Conservation (phyloP, 2,113 vertebrate species). For the Podocnemis expansa region DNA sequence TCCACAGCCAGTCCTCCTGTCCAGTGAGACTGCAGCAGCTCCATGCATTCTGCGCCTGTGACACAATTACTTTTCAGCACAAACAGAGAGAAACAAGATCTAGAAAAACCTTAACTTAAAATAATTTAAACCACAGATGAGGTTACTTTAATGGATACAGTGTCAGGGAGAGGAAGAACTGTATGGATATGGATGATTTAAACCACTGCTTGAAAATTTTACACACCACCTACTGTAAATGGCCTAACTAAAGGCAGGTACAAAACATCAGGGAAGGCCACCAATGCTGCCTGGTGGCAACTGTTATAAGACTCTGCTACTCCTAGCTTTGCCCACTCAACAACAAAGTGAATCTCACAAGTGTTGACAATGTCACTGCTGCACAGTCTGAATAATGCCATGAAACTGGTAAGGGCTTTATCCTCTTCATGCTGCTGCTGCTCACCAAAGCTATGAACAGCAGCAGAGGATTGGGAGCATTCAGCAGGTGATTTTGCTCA, state of each 20-base stretch:
- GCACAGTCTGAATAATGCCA: neutral
- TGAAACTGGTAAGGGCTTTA: neutral
- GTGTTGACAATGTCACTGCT: neutral
- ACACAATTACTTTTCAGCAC: neutral
- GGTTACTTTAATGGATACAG: neutral
- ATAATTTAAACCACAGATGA: neutral
- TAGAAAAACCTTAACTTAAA: neutral
- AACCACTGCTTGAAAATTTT: neutral
- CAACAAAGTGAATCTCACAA: neutral
- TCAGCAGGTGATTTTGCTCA: no score
- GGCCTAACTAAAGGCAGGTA: neutral
- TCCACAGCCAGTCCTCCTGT: neutral
- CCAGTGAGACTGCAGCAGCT: fast-evolving
- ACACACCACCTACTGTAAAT: neutral
- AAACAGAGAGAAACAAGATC: neutral
- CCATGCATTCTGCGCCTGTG: neutral
- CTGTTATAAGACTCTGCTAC: neutral
- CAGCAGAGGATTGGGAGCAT: no score
- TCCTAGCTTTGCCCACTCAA: neutral
- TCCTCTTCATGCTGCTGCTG: neutral
- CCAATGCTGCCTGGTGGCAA: neutral
- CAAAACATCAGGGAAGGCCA: neutral
- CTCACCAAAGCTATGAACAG: no score
- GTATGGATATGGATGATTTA: neutral
- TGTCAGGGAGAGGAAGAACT: neutral